These are phyloP conservation scores for Syngnathoides biaculeatus DNA, from an alignment of 2,113 vertebrate species.

Conservation along the genomic window DNA sequence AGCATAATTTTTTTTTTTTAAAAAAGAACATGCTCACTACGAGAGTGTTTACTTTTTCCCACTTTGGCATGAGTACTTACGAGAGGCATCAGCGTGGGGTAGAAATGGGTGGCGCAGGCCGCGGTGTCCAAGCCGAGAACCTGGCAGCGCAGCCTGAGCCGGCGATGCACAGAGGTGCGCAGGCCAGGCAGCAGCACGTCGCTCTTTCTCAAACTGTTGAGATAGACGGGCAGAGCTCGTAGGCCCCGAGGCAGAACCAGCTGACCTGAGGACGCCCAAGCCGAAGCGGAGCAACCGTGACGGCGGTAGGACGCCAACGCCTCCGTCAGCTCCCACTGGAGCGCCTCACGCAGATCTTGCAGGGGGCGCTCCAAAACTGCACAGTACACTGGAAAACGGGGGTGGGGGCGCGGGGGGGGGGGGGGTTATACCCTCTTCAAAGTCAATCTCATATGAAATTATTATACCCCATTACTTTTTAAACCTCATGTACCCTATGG, in stretches of 20 bases:
- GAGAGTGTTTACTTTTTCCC: too few relatives aligned
- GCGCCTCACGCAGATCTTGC: conserved; percentile 71
- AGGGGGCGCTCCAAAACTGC: conserved; percentile 64
- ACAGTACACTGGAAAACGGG: conserved; percentile 68
- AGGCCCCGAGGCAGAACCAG: conserved; percentile 72
- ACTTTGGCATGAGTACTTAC: conserved; percentile 42
- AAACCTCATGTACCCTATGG: too few relatives aligned
- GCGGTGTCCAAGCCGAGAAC: conserved; percentile 67
- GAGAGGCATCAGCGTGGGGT: conserved; percentile 70
- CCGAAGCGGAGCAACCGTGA: conserved; percentile 69
- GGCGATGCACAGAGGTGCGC: conserved; percentile 68
- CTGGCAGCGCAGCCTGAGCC: conserved; percentile 68
- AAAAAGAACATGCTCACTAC: too few relatives aligned
- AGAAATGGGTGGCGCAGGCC: conserved; percentile 66
- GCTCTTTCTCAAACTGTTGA: conserved; percentile 78
- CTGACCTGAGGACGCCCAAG: conserved; percentile 69
- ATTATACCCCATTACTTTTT: too few relatives aligned
- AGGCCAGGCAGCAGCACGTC: conserved; percentile 74
- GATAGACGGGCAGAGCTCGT: conserved; percentile 71
- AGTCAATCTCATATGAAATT: too few relatives aligned
- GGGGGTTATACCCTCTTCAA: too few relatives aligned
- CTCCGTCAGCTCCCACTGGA: conserved; percentile 69
- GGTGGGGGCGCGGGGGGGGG: too few relatives aligned
- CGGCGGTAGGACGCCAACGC: conserved; percentile 71
- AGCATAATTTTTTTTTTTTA: too few relatives aligned